Evolutionary conservation across 2,113 vertebrate species (phyloP).

Genomic region (Epinephelus lanceolatus): DNA sequence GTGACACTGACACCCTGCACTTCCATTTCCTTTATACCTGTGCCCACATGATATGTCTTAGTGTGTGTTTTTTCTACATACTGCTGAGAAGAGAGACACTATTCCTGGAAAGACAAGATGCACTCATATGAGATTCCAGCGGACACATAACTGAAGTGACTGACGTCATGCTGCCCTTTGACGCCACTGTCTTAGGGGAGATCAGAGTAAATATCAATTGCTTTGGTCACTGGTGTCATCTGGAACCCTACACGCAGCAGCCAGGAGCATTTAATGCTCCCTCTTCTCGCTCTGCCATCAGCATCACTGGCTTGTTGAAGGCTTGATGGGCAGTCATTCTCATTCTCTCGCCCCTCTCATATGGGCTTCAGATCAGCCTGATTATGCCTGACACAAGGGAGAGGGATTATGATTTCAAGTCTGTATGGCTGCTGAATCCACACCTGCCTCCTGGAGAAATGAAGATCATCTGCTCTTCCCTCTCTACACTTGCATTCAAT

Average conservation of each 20-base stretch:
- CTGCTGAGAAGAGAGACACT: too few species aligned
- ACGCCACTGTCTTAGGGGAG: not conserved
- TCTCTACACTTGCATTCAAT: constrained; percentile 17
- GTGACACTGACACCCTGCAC: not conserved
- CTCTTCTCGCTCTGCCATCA: constrained; percentile 11
- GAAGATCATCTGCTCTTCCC: constrained; percentile 6
- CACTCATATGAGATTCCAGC: not conserved
- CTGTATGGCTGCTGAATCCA: constrained; percentile 3
- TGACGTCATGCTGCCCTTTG: not conserved
- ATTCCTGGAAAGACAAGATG: too few species aligned
- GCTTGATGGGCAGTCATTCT: constrained; percentile 5
- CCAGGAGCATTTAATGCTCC: not conserved
- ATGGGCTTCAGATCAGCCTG: constrained; percentile 14
- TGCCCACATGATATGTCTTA: not conserved
- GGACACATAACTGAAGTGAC: too few species aligned
- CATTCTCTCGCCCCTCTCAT: not conserved
- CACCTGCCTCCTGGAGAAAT: not conserved
- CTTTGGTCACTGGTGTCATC: not conserved
- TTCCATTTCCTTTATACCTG: not conserved
- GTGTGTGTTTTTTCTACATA: not conserved
- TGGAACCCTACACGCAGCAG: not conserved
- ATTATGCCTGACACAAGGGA: constrained; percentile 24
- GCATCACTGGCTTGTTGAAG: constrained; percentile 14
- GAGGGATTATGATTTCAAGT: constrained; percentile 5
- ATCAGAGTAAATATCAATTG: constrained; percentile 1